A percentile compares a stretch with the other conserved stretches of the same genome.
Evolutionary conservation across 64 coral and sea anemone genomes (phyloP).

Genomic region (Exaiptasia diaphana): DNA sequence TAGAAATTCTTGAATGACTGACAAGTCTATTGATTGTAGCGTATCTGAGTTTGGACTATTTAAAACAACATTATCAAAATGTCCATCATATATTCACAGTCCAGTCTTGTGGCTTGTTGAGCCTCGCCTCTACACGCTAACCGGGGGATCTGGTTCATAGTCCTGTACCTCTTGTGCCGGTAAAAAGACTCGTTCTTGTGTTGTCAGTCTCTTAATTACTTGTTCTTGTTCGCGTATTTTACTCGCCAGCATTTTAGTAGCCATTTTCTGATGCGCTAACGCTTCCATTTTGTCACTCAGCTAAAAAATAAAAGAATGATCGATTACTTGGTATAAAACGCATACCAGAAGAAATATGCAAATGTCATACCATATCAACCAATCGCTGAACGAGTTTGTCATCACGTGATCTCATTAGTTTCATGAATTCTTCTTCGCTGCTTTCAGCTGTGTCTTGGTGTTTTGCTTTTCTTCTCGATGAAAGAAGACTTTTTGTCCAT

Average conservation of each 20-base stretch:
- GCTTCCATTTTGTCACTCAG: conserved; percentile 87
- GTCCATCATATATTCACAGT: too few species aligned
- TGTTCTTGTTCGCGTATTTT: conserved; percentile 67
- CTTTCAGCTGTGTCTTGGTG: conserved; percentile 6
- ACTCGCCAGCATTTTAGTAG: conserved; percentile 79
- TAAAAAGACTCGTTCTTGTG: not conserved
- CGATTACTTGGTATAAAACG: not conserved
- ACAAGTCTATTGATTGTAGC: too few species aligned
- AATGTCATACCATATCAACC: conserved; percentile 69
- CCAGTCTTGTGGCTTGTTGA: too few species aligned
- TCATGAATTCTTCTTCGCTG: conserved; percentile 55
- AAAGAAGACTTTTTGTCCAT: conserved; percentile 44
- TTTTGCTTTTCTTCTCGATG: conserved; percentile 8
- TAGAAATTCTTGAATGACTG: too few species aligned
- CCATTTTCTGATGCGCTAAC: conserved; percentile 81
- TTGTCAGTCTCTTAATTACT: not conserved
- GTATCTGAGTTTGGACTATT: too few species aligned
- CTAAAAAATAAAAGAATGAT: conserved; percentile 28
- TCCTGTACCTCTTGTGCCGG: not conserved
- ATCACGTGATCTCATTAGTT: conserved; percentile 55
- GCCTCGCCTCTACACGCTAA: conserved; percentile 1
- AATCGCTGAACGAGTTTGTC: conserved; percentile 76
- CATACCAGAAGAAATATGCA: not conserved
- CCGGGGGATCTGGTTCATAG: not conserved
- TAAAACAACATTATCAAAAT: too few species aligned